Evolutionary conservation across 2,797 vertebrate genomes (phyloP).

Genomic region (Melanogrammus aeglefinus): DNA sequence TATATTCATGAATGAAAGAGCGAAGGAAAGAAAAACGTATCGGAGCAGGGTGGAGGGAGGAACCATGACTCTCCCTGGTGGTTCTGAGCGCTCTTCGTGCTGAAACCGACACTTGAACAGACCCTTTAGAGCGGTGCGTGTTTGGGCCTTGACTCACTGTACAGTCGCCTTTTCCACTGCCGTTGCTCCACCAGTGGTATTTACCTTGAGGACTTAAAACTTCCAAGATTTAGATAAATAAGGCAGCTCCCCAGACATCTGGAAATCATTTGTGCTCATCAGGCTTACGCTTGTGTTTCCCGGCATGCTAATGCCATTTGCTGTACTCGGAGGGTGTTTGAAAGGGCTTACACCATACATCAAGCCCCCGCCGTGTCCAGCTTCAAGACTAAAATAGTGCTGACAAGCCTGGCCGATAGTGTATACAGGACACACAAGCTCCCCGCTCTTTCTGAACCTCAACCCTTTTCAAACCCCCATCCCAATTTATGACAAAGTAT

Average conservation of each 20-base stretch:
- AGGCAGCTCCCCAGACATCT: constrained; percentile 53
- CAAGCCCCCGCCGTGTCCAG: neutral
- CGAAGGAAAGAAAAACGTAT: constrained; percentile 14
- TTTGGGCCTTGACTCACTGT: constrained; percentile 59
- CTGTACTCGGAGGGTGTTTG: constrained; percentile 16
- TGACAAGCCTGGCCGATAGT: constrained; percentile 9
- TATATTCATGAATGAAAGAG: constrained; percentile 55
- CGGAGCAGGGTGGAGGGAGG: constrained; percentile 25
- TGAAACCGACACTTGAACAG: constrained; percentile 44
- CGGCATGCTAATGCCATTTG: constrained; percentile 21
- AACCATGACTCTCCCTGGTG: constrained; percentile 38
- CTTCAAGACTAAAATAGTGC: neutral
- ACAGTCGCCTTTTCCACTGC: constrained; percentile 54
- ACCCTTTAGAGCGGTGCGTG: constrained; percentile 41
- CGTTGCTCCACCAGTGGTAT: constrained; percentile 35
- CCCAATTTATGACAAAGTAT: neutral
- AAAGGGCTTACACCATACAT: neutral
- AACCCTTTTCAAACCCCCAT: neutral
- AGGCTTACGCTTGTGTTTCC: constrained; percentile 29
- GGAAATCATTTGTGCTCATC: constrained; percentile 49
- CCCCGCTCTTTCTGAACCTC: neutral
- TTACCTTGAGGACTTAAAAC: constrained; percentile 63
- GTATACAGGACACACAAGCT: constrained; percentile 7
- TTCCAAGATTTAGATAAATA: constrained; percentile 62
- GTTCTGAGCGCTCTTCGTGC: constrained; percentile 14